Percentiles rank a stretch among this genome's conserved stretches.
phyloP scores from a whole-genome alignment of 2,797 vertebrate genomes.

The Delichon dasypus region DNA sequence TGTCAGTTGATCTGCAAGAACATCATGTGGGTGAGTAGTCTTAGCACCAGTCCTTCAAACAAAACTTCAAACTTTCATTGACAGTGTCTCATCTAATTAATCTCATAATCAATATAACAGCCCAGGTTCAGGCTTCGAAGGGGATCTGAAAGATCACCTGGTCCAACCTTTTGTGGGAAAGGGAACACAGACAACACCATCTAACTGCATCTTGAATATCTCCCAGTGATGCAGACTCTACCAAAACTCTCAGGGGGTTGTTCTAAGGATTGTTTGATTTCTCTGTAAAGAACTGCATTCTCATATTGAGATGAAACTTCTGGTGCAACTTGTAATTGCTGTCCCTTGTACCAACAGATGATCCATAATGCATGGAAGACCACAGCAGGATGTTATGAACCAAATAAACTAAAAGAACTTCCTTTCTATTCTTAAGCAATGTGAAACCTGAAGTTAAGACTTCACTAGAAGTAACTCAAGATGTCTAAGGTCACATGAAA shows the following conservation, averaged over 20 bases:
- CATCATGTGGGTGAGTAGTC: neutral
- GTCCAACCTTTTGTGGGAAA: neutral
- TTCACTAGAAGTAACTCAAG: neutral
- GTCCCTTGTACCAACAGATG: neutral
- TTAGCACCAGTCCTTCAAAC: neutral
- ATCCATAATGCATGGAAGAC: neutral
- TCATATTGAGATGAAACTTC: neutral
- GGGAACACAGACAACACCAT: neutral
- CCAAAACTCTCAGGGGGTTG: neutral
- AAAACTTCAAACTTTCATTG: neutral
- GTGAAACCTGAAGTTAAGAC: neutral
- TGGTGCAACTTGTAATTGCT: neutral
- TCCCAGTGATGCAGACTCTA: neutral
- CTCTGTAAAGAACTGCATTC: neutral
- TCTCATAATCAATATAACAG: neutral
- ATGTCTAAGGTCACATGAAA: neutral
- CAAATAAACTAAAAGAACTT: neutral
- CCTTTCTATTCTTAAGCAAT: neutral
- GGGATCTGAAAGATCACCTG: neutral
- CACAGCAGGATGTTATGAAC: neutral
- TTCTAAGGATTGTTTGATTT: neutral
- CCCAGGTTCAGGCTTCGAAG: neutral
- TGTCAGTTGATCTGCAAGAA: conserved; percentile 86
- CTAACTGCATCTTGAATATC: neutral
- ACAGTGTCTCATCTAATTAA: neutral